phyloP scores from a whole-genome alignment of 2,888 invertebrate genomes.

The Sphaeridia pumilis region DNA sequence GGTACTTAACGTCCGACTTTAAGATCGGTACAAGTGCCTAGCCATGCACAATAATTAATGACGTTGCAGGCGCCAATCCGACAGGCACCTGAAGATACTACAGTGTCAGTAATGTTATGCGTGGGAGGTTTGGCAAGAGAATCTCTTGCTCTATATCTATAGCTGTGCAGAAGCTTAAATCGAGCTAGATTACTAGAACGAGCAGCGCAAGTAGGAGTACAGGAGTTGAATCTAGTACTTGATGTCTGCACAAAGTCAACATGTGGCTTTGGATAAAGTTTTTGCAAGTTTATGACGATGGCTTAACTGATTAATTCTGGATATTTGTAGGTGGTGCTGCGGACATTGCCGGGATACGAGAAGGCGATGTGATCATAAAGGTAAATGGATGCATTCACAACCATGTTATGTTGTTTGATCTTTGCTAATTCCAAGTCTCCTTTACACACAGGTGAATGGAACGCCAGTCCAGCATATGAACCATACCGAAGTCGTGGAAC shows the following conservation, averaged over 20 bases:
- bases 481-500: constrained; percentile 87
- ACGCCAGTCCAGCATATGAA: constrained; percentile 79
- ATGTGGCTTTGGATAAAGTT: too few species aligned
- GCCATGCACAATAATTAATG: constrained; percentile 1
- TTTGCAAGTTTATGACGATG: too few species aligned
- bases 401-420: constrained; percentile 5
- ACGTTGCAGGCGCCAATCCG: background rate
- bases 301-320: too few species aligned
- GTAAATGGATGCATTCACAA: constrained; percentile 45
- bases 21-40: background rate
- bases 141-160: too few species aligned
- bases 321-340: constrained; percentile 69
- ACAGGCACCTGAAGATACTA: background rate
- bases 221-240: too few species aligned
- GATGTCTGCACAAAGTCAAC: too few species aligned
- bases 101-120: too few species aligned
- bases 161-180: too few species aligned
- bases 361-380: constrained; percentile 86
- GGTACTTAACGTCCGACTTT: background rate
- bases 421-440: constrained; percentile 37
- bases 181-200: too few species aligned
- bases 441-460: constrained; percentile 86
- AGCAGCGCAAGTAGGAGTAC: too few species aligned
- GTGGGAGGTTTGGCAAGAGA: too few species aligned
- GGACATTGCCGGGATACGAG: constrained; percentile 79